Base-by-base conservation (phyloP, 2,113 vertebrate species). In the Archocentrus centrarchus region DNA sequence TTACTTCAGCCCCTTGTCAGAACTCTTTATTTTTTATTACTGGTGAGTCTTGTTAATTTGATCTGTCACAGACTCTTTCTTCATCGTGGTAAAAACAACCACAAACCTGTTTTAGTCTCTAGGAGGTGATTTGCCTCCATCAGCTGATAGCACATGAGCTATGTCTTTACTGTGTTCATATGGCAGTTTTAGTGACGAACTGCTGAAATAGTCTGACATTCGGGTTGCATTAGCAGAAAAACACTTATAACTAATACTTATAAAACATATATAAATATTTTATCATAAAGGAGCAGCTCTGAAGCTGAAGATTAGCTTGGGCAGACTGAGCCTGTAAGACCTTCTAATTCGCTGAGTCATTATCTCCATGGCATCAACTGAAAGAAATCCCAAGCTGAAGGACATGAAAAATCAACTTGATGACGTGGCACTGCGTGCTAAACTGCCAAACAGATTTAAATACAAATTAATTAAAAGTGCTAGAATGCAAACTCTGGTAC, bases 351-450 rank as follows among this genome's bases (percentile, higher is more conserved):
- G 7, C 0, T 24, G 39, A 68, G 39, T 8, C 2, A 27, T 68
- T 8, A 0, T 22, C 1, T 0, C 8, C 0, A 27, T 22, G 24
- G 55, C n/a, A 58, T 22, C 55, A 22, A 10, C n/a, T 22, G 55
- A 58, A 58, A 58, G 39, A 66, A 66, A 24, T 6, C 3, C n/a
- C 14, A 50, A 15, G 14, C 5, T 6, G 47, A 14, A 50, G n/a
- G 4, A 22, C 55, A 22, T 5, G 9, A 22, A 58, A 58, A 10
- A 11, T 50, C 15, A 7, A 6, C 15, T 17, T 17, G 15, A 15
- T 6, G n/a, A 0, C 37, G n/a, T n/a, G 30, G 9, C 60, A 0
- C 18, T 6, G 9, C 20, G 30, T 14, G 37, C 24, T 44, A 17
- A 66, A 15, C 41, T 15, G 35, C 61, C 37, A 11, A 11, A 37